Percentiles rank a stretch among this genome's conserved stretches.
Conservation (phyloP, 1,140 invertebrate genomes). For the Drosophila erecta region DNA sequence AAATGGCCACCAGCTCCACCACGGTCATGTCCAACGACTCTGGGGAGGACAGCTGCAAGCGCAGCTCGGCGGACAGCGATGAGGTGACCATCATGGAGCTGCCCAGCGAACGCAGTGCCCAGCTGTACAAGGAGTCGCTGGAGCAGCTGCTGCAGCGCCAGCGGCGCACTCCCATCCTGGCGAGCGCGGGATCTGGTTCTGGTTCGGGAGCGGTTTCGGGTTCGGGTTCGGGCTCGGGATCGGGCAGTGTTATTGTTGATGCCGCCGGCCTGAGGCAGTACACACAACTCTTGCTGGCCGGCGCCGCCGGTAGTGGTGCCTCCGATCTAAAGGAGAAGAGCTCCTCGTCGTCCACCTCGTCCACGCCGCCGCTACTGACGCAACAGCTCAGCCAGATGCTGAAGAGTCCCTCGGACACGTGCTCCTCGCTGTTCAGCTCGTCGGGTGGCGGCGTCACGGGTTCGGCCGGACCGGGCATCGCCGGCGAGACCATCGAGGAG, state of each 20-base stretch:
- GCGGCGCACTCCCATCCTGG: constrained; percentile 18
- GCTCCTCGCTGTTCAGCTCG: constrained; percentile 76
- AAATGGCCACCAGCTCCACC: constrained; percentile 73
- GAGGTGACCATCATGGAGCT: constrained; percentile 73
- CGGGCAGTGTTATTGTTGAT: constrained; percentile 57
- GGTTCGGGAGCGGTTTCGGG: background rate
- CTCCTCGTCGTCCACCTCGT: constrained; percentile 84
- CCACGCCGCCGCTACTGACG: constrained; percentile 76
- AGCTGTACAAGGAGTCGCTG: constrained; percentile 78
- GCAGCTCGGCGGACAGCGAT: constrained; percentile 56
- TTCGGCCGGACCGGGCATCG: background rate
- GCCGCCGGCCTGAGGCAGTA: constrained; percentile 68
- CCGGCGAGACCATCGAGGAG: constrained; percentile 78
- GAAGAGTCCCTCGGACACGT: constrained; percentile 80
- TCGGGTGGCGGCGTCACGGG: background rate
- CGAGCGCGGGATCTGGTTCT: background rate
- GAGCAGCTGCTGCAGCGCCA: constrained; percentile 73
- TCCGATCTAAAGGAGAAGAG: constrained; percentile 80
- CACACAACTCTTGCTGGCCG: constrained; percentile 66
- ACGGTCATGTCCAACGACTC: constrained; percentile 32
- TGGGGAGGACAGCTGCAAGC: constrained; percentile 41
- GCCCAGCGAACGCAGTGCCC: constrained; percentile 58
- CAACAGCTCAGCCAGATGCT: constrained; percentile 77
- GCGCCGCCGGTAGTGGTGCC: constrained; percentile 60
- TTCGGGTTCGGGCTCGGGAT: background rate